Conservation (phyloP, 2,888 invertebrate species). For the Cantharis nigra region DNA sequence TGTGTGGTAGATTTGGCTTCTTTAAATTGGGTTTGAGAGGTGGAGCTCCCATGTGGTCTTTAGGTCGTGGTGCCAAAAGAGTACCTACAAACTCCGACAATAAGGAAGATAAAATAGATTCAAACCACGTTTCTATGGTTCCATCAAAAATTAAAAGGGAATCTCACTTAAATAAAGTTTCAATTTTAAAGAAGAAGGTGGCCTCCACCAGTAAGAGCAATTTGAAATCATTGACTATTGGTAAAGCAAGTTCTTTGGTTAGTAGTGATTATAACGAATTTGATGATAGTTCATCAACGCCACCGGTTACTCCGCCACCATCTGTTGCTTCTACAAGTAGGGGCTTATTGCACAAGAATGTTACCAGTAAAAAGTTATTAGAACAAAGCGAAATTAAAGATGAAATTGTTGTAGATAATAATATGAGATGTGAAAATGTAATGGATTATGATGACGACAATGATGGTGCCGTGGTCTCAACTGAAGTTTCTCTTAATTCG, state of each 20-base stretch:
- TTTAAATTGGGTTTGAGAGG: conserved; percentile 67
- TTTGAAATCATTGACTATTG: conserved; percentile 51
- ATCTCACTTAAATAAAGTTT: conserved; percentile 60
- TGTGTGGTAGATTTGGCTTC: conserved; percentile 64
- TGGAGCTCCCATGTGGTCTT: conserved; percentile 69
- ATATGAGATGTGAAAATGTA: conserved; percentile 57
- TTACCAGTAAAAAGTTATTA: conserved; percentile 39
- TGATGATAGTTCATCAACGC: conserved; percentile 63
- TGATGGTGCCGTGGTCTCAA: conserved; percentile 62
- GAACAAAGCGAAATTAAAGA: conserved; percentile 42
- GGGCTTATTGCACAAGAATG: conserved; percentile 38
- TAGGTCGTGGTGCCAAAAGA: conserved; percentile 53
- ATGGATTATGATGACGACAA: conserved; percentile 65
- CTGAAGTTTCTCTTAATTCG: conserved; percentile 63
- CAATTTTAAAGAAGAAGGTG: conserved; percentile 62
- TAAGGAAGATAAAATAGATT: conserved; percentile 36
- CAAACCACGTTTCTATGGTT: conserved; percentile 20
- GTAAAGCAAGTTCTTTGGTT: conserved; percentile 59
- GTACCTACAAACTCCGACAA: conserved; percentile 47
- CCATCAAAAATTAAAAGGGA: conserved; percentile 54
- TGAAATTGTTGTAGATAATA: conserved; percentile 50
- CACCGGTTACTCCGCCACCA: conserved; percentile 59
- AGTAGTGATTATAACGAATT: conserved; percentile 65
- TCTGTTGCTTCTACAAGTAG: conserved; percentile 41
- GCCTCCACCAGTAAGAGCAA: conserved; percentile 48